Conservation (phyloP, 1,140 invertebrate species). For the Adelges cooleyi region DNA sequence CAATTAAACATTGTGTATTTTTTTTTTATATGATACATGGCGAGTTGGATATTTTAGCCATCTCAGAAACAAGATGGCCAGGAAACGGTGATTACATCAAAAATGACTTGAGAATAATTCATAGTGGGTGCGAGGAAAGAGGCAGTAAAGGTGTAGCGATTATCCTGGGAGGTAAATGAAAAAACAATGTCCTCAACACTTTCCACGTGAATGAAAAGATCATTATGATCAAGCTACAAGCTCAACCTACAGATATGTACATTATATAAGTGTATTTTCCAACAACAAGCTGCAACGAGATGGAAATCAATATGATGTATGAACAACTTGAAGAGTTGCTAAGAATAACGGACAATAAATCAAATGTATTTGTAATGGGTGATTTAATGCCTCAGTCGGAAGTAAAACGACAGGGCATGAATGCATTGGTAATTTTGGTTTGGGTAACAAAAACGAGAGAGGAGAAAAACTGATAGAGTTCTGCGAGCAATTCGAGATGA, state of each 20-base stretch:
- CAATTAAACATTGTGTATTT: too few species aligned
- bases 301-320: neutral
- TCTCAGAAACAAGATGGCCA: constrained; percentile 21
- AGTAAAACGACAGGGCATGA: neutral
- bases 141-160: neutral
- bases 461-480: constrained; percentile 12
- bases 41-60: constrained; percentile 13
- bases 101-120: constrained; percentile 30
- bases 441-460: neutral
- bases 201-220: constrained; percentile 1
- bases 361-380: constrained; percentile 4
- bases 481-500: constrained; percentile 10
- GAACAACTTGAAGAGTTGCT: constrained; percentile 8
- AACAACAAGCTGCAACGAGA: neutral
- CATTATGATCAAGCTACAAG: neutral
- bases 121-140: constrained; percentile 23
- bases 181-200: constrained; percentile 6
- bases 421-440: neutral
- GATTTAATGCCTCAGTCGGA: constrained; percentile 18
- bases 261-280: neutral
- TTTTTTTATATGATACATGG: too few species aligned
- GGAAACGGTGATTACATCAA: constrained; percentile 35
- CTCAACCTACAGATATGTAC: neutral
- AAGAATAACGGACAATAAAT: constrained; percentile 3
- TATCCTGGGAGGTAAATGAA: neutral